A percentile compares a stretch with the other conserved stretches of the same genome.
Conservation (phyloP, 1,140 invertebrate species). For the Drosophila trapezifrons region DNA sequence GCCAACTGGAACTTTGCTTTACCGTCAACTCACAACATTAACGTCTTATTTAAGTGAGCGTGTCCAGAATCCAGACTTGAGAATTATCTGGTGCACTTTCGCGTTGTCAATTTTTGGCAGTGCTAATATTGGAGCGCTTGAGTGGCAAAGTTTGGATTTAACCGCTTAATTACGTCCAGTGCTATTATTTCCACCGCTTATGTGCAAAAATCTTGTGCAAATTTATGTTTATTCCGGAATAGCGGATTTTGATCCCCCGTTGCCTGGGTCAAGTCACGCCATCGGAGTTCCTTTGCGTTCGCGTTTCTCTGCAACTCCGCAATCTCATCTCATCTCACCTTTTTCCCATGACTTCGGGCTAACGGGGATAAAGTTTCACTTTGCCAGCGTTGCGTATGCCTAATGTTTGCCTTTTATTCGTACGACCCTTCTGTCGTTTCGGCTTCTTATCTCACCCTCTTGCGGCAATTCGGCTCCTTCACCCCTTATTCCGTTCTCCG, state of each 20-base stretch:
- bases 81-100: no score
- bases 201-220: not conserved
- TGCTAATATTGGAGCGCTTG: no score
- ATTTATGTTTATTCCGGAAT: not conserved
- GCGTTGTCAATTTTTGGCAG: no score
- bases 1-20: no score
- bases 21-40: no score
- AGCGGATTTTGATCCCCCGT: conserved; percentile 2
- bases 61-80: no score
- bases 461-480: no score
- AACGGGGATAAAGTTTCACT: conserved; percentile 51
- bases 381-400: conserved; percentile 54
- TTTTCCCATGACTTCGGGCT: conserved; percentile 6
- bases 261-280: conserved; percentile 19
- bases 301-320: not conserved
- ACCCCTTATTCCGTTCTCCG: not conserved
- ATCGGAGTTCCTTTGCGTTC: not conserved
- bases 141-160: no score
- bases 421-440: not conserved
- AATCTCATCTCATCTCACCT: not conserved
- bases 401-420: conserved; percentile 36
- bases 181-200: not conserved
- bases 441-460: not conserved
- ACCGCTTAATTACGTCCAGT: not conserved
- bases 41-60: no score